phyloP scores from a whole-genome alignment of 2,797 vertebrate species.

The Margarornis squamiger region DNA sequence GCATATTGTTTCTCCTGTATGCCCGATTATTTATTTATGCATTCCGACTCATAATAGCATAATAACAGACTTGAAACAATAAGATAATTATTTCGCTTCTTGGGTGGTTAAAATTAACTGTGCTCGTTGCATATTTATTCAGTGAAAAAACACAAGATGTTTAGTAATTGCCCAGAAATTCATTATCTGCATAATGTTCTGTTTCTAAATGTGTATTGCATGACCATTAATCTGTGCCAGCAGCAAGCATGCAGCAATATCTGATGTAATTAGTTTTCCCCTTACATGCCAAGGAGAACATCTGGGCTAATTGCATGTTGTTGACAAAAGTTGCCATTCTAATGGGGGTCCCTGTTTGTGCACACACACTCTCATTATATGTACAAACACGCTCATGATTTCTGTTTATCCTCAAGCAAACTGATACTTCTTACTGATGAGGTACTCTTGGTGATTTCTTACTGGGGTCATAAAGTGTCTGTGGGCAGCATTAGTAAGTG shows the following conservation, averaged over 20 bases:
- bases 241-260: neutral
- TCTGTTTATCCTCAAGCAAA: neutral
- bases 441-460: neutral
- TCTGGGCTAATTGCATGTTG: conserved; percentile 11
- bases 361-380: neutral
- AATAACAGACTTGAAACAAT: conserved; percentile 51
- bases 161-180: conserved; percentile 52
- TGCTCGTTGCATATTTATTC: neutral
- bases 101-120: conserved; percentile 61
- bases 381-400: neutral
- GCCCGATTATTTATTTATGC: conserved; percentile 46
- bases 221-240: conserved; percentile 32
- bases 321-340: conserved; percentile 9
- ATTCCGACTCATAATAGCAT: neutral
- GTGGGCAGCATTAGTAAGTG: neutral
- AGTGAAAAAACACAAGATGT: conserved; percentile 12
- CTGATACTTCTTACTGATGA: neutral
- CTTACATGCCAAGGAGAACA: conserved; percentile 24
- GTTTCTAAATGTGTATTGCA: conserved; percentile 35
- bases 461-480: neutral
- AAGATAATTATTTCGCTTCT: conserved; percentile 39
- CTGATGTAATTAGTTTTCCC: conserved; percentile 47
- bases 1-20: neutral
- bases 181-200: conserved; percentile 53
- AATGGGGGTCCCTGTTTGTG: neutral